Conservation (phyloP, 2,797 vertebrate genomes). For the Calcarius lapponicus region DNA sequence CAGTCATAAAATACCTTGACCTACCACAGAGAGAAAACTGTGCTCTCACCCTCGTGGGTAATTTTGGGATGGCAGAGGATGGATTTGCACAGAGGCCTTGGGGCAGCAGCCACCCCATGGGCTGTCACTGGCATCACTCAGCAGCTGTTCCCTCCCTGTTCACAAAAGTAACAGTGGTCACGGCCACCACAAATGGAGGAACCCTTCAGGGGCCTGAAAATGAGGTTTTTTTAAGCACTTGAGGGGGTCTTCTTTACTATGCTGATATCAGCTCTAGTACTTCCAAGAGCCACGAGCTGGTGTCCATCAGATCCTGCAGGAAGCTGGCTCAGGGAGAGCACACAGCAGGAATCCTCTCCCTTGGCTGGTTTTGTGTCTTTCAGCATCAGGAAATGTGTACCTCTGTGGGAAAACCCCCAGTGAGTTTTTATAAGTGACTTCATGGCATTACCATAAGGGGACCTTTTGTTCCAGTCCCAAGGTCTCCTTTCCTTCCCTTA, state of each 20-base stretch:
- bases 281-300: not conserved
- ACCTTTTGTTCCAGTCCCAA: not conserved
- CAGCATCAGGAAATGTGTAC: not conserved
- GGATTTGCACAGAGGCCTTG: not conserved
- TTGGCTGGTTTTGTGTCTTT: not conserved
- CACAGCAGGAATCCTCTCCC: not conserved
- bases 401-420: not conserved
- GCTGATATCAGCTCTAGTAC: not conserved
- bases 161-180: not conserved
- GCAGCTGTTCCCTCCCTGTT: not conserved
- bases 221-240: not conserved
- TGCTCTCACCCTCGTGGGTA: not conserved
- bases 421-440: not conserved
- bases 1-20: not conserved
- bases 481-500: not conserved
- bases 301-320: accelerated
- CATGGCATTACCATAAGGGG: not conserved
- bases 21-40: not conserved
- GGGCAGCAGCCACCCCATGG: not conserved
- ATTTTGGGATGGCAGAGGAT: not conserved
- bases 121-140: accelerated
- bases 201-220: not conserved
- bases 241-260: not conserved
- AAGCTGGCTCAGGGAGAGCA: not conserved
- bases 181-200: not conserved